Percentiles rank a stretch among this genome's conserved stretches.
Evolutionary conservation across 64 coral and sea anemone species (phyloP).

Genomic region (Platygyra sinensis): DNA sequence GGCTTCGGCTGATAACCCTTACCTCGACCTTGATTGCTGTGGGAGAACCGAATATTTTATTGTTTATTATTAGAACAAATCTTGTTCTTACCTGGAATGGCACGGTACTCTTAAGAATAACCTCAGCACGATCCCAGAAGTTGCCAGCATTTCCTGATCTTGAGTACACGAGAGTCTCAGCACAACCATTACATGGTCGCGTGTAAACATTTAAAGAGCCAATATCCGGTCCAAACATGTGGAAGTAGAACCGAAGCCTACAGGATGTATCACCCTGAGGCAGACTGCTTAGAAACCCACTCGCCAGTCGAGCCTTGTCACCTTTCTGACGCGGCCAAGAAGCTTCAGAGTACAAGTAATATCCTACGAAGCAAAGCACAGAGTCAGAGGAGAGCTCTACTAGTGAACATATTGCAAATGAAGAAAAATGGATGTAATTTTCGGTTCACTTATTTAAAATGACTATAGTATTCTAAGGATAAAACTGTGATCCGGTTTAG

Average conservation of each 20-base stretch:
- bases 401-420: neutral
- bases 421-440: too few relatives aligned
- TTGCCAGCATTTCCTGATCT: slow-evolving; percentile 86
- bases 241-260: slow-evolving; percentile 84
- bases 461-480: too few relatives aligned
- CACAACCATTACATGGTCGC: slow-evolving; percentile 90
- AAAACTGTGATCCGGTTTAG: too few relatives aligned
- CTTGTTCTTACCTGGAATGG: slow-evolving; percentile 88
- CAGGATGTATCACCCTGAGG: slow-evolving; percentile 55
- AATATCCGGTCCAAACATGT: slow-evolving; percentile 88
- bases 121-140: slow-evolving; percentile 86
- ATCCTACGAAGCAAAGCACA: slow-evolving; percentile 52
- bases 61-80: neutral
- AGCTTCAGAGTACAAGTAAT: slow-evolving; percentile 86
- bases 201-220: slow-evolving; percentile 90
- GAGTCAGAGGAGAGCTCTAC: neutral
- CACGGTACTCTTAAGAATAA: slow-evolving; percentile 62
- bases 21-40: too few relatives aligned
- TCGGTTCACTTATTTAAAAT: too few relatives aligned
- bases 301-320: slow-evolving; percentile 87
- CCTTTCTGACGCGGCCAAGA: slow-evolving; percentile 87
- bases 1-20: too few relatives aligned
- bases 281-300: slow-evolving; percentile 54
- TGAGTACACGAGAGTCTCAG: slow-evolving; percentile 62
- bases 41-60: too few relatives aligned